A percentile compares a stretch with the other conserved stretches of the same genome.
These are phyloP conservation scores for Spisula solida DNA, from an alignment of 2,888 invertebrate species.

Conservation along the genomic window DNA sequence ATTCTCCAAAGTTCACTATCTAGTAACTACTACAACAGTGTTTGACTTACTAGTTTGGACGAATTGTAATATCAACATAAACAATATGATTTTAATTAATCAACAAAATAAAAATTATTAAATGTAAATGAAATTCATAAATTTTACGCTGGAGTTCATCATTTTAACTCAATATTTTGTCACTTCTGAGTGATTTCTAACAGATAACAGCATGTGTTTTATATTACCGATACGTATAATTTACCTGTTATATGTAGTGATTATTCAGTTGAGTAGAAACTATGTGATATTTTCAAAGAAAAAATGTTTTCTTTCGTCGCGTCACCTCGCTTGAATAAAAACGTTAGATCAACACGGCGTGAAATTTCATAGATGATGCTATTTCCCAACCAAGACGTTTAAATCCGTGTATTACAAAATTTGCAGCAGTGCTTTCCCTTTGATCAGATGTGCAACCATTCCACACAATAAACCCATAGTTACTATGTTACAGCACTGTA, in stretches of 20 bases:
- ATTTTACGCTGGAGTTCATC: neutral
- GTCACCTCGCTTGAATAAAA: constrained; percentile 18
- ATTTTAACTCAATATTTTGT: neutral
- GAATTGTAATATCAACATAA: no score
- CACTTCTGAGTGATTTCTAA: neutral
- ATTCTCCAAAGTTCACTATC: no score
- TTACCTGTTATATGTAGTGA: neutral
- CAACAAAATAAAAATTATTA: neutral
- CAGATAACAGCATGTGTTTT: no score
- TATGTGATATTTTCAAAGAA: neutral
- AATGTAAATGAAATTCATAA: neutral
- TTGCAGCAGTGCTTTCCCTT: no score
- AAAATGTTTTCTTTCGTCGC: constrained; percentile 27
- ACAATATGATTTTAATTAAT: neutral
- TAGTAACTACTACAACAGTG: no score
- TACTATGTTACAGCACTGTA: no score
- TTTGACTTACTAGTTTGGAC: no score
- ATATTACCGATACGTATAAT: neutral
- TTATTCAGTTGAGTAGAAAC: neutral
- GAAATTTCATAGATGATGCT: neutral
- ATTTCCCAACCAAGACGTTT: neutral
- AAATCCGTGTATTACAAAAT: neutral
- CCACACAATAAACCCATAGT: no score
- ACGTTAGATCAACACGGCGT: neutral
- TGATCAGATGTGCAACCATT: no score